phyloP scores from a whole-genome alignment of 64 coral and sea anemone species.

The Astreopora myriophthalma region DNA sequence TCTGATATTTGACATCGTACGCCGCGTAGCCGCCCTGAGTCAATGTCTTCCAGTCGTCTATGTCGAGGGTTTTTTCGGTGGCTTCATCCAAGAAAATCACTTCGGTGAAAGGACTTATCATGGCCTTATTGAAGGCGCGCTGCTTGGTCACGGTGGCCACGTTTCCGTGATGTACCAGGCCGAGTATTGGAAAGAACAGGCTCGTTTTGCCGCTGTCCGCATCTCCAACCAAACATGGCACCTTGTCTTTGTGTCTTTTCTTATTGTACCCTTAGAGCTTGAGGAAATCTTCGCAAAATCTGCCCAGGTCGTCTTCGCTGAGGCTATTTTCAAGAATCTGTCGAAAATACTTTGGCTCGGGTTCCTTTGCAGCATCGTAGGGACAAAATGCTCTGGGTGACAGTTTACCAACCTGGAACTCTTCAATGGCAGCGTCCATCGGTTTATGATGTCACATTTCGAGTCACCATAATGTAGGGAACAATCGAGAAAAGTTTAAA shows the following conservation, averaged over 20 bases:
- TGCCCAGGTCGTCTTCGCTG: neutral
- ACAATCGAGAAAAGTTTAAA: too few relatives aligned
- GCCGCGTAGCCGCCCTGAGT: slow-evolving; percentile 44
- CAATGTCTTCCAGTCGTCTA: slow-evolving; percentile 19
- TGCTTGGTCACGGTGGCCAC: slow-evolving; percentile 52
- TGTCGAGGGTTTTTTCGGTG: neutral
- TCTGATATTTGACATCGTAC: slow-evolving; percentile 41
- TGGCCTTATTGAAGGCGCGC: slow-evolving; percentile 31
- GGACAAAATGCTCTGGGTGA: too few relatives aligned
- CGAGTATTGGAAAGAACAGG: slow-evolving; percentile 20
- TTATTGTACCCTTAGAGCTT: neutral
- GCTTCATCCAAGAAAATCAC: slow-evolving; percentile 5
- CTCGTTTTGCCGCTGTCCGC: slow-evolving; percentile 41
- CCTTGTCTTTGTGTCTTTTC: slow-evolving; percentile 11
- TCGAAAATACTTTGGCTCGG: neutral
- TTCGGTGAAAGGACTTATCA: slow-evolving; percentile 5
- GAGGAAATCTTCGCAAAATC: slow-evolving; percentile 15
- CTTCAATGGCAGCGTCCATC: too few relatives aligned
- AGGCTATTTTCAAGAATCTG: slow-evolving; percentile 17
- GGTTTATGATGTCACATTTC: too few relatives aligned
- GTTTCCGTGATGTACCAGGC: neutral
- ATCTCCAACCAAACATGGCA: neutral
- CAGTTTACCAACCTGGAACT: too few relatives aligned
- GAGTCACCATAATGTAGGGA: too few relatives aligned
- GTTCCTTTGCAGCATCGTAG: neutral